phyloP scores from a whole-genome alignment of 2,888 invertebrate genomes.

The Daptonema setosum region DNA sequence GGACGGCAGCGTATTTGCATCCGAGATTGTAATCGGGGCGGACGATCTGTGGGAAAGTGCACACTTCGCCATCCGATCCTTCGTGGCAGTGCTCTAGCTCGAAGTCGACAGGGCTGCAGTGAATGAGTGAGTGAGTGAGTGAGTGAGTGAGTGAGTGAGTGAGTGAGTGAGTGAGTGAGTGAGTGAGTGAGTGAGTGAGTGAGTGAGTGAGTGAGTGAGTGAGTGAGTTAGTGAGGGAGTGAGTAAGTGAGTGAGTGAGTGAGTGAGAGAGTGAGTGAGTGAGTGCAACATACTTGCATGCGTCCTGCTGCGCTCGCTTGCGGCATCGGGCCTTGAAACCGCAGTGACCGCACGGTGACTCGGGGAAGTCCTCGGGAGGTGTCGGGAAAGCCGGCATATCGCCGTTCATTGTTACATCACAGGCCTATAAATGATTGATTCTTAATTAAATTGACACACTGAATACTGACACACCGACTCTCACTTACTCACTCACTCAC shows the following conservation, averaged over 20 bases:
- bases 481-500: too few species aligned
- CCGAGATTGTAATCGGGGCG: background rate
- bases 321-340: constrained; percentile 4
- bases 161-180: too few species aligned
- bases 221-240: too few species aligned
- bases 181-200: too few species aligned
- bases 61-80: constrained; percentile 1
- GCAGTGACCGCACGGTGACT: constrained; percentile 3
- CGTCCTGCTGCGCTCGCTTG: background rate
- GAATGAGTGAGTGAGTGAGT: too few species aligned
- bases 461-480: too few species aligned
- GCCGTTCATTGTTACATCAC: background rate
- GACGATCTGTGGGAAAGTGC: background rate
- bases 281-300: background rate
- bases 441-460: too few species aligned
- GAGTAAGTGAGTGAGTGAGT: too few species aligned
- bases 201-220: too few species aligned
- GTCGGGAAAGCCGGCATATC: background rate
- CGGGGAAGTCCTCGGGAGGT: background rate
- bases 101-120: background rate
- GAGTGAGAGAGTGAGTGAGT: too few species aligned
- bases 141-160: too few species aligned
- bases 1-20: constrained; percentile 1
- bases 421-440: too few species aligned
- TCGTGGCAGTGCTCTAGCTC: constrained; percentile 1